A percentile compares a stretch with the other conserved stretches of the same genome.
phyloP scores from a whole-genome alignment of 2,113 vertebrate species.

The Toxotes chatareus region DNA sequence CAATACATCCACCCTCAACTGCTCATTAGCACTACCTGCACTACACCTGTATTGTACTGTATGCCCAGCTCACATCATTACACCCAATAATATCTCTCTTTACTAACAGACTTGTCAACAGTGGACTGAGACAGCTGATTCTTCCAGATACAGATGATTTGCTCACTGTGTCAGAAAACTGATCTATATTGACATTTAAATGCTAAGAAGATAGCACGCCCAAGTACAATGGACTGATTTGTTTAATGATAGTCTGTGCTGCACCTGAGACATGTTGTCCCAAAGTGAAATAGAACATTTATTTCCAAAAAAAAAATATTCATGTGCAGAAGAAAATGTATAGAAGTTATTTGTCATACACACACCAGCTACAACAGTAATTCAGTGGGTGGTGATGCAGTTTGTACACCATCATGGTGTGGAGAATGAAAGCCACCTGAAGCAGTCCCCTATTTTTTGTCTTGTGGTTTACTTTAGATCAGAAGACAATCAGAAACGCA shows the following conservation, averaged over 20 bases:
- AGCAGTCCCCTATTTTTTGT: background rate
- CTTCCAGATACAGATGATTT: constrained; percentile 21
- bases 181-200: constrained; percentile 27
- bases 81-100: constrained; percentile 16
- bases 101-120: constrained; percentile 19
- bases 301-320: background rate
- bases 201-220: background rate
- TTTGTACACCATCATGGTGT: constrained; percentile 15
- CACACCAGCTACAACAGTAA: background rate
- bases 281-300: constrained; percentile 13
- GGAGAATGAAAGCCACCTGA: constrained; percentile 25
- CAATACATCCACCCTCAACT: background rate
- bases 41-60: background rate
- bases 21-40: background rate
- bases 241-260: constrained; percentile 9
- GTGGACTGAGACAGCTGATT: constrained; percentile 1
- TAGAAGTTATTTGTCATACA: constrained; percentile 23
- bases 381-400: constrained; percentile 10
- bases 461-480: constrained; percentile 23
- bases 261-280: background rate
- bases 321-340: background rate
- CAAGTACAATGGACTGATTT: constrained; percentile 25
- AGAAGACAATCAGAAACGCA: constrained; percentile 40
- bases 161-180: constrained; percentile 10
- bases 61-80: constrained; percentile 14